A percentile compares a stretch with the other conserved stretches of the same genome.
phyloP scores from a whole-genome alignment of 2,797 vertebrate species.

The Coregonus sp. region DNA sequence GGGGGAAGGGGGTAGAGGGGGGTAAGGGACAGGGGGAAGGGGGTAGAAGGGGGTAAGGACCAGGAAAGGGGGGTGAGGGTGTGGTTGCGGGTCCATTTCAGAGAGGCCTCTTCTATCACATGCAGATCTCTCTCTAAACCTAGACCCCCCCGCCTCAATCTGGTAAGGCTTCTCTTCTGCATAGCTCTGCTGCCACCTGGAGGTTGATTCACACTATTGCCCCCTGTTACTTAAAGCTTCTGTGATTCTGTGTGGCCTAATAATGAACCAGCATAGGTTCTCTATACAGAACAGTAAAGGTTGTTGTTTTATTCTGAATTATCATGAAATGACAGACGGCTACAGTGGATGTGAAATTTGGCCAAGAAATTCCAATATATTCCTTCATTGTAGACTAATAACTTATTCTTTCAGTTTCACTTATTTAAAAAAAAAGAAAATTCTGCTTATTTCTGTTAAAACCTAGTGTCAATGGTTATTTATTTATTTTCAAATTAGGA shows the following conservation, averaged over 20 bases:
- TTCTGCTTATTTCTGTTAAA: too few relatives aligned
- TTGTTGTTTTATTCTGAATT: background rate
- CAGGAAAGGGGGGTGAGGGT: background rate
- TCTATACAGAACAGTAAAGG: background rate
- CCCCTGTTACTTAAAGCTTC: background rate
- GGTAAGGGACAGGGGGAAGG: too few relatives aligned
- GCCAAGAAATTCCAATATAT: background rate
- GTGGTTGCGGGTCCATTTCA: background rate
- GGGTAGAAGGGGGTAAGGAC: too few relatives aligned
- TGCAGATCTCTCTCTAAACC: slow-evolving; percentile 4
- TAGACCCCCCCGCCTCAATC: background rate
- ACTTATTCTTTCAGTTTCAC: too few relatives aligned
- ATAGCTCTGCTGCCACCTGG: slow-evolving; percentile 48
- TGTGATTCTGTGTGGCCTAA: background rate
- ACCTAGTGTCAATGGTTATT: too few relatives aligned
- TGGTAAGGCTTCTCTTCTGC: background rate
- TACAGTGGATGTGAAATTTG: background rate
- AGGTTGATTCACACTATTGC: slow-evolving; percentile 22
- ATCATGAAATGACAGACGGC: background rate
- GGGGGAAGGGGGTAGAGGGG: too few relatives aligned
- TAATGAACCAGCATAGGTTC: background rate
- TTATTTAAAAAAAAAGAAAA: too few relatives aligned
- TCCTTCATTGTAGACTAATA: too few relatives aligned
- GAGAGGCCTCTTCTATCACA: background rate
- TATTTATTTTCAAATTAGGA: too few relatives aligned